These are phyloP conservation scores for Brassicogethes aeneus DNA, from an alignment of 2,888 invertebrate species.

Conservation along the genomic window DNA sequence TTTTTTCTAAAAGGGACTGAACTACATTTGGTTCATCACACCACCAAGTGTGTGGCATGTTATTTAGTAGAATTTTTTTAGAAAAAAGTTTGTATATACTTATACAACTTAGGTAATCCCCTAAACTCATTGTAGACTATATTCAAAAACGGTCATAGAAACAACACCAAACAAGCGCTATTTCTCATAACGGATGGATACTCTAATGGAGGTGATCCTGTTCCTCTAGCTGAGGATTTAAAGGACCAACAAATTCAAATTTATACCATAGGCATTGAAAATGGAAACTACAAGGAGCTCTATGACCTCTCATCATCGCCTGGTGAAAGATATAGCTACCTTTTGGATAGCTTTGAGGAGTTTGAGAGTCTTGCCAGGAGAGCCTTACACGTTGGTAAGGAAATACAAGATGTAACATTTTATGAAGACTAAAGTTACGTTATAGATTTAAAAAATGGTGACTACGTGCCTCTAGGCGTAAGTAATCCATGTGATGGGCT, in stretches of 20 bases:
- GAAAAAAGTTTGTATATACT: too few relatives aligned
- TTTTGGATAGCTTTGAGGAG: conserved; percentile 58
- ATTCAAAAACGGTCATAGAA: conserved; percentile 36
- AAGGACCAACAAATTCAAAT: conserved; percentile 47
- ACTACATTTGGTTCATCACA: too few relatives aligned
- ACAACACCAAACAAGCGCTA: conserved; percentile 48
- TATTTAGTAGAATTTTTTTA: too few relatives aligned
- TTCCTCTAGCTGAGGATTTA: conserved; percentile 48
- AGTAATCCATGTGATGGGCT: conserved; percentile 45
- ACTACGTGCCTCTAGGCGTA: conserved; percentile 45
- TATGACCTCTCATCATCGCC: conserved; percentile 56
- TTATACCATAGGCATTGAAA: conserved; percentile 52
- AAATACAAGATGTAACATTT: background rate
- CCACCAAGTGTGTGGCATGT: too few relatives aligned
- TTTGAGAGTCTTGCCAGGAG: conserved; percentile 59
- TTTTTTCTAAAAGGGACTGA: too few relatives aligned
- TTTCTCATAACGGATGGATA: conserved; percentile 64
- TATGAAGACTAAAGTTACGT: conserved; percentile 4
- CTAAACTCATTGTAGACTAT: conserved; percentile 37
- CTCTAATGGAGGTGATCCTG: conserved; percentile 60
- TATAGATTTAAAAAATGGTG: conserved; percentile 53
- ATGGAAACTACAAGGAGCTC: conserved; percentile 55
- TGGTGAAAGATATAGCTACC: conserved; percentile 53
- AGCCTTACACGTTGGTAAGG: conserved; percentile 56
- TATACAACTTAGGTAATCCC: too few relatives aligned